Percentiles rank a stretch among this genome's conserved stretches.
Evolutionary conservation across 2,888 invertebrate species (phyloP).

Genomic region (Pharmacophagus antenor): DNA sequence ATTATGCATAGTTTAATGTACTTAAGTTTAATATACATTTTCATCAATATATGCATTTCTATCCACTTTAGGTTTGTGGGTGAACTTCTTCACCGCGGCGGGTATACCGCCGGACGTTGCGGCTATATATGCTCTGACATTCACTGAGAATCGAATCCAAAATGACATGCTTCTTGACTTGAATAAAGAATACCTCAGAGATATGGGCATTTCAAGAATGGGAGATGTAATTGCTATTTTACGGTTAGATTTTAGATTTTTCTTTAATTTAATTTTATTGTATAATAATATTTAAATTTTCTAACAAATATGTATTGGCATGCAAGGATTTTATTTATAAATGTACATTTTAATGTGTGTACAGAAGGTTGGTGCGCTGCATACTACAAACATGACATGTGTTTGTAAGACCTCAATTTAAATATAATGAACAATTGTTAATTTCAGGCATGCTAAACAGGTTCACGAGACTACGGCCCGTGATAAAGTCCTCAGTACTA

Average conservation of each 20-base stretch:
- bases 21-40: neutral
- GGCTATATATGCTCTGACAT: slow-evolving; percentile 91
- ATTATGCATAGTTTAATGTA: too few species aligned
- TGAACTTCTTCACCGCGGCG: slow-evolving; percentile 91
- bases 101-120: slow-evolving; percentile 90
- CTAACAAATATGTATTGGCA: too few species aligned
- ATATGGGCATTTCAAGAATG: slow-evolving; percentile 92
- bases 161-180: slow-evolving; percentile 92
- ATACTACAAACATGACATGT: too few species aligned
- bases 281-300: neutral
- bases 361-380: too few species aligned
- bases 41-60: neutral
- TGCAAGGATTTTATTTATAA: too few species aligned
- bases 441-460: slow-evolving; percentile 79
- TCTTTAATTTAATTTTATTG: neutral
- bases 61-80: slow-evolving; percentile 84
- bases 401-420: neutral
- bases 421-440: neutral
- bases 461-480: slow-evolving; percentile 81
- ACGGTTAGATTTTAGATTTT: slow-evolving; percentile 62
- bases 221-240: slow-evolving; percentile 86
- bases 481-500: slow-evolving; percentile 74
- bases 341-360: too few species aligned
- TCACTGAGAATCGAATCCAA: slow-evolving; percentile 92
- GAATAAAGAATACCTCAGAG: slow-evolving; percentile 91